Conservation (phyloP, 1,140 invertebrate genomes). For the Lineus longissimus region DNA sequence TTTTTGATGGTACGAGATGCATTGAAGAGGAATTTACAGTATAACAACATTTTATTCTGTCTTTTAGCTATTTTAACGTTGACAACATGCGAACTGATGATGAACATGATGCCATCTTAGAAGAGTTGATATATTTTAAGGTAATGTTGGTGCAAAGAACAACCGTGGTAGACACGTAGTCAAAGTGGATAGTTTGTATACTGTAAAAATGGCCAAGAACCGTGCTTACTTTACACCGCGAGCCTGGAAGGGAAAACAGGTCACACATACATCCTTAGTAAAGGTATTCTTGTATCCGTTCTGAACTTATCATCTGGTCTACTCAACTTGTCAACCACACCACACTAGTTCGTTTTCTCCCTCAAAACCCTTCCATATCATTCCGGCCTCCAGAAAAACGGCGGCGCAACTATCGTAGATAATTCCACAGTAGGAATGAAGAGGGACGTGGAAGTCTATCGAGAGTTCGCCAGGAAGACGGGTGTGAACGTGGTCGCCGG, state of each 20-base stretch:
- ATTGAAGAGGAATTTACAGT: not conserved
- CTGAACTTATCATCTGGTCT: too few species aligned
- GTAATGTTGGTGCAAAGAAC: conserved; percentile 18
- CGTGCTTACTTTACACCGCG: too few species aligned
- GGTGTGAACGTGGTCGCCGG: conserved; percentile 75
- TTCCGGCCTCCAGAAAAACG: too few species aligned
- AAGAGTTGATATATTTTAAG: conserved; percentile 68
- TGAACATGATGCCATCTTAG: conserved; percentile 59
- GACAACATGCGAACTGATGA: conserved; percentile 67
- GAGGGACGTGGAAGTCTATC: conserved; percentile 63
- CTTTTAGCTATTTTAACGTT: conserved; percentile 62
- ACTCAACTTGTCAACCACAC: too few species aligned
- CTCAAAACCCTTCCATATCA: too few species aligned
- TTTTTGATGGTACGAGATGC: too few species aligned
- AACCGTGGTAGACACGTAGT: not conserved
- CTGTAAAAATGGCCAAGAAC: too few species aligned
- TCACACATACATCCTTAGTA: too few species aligned
- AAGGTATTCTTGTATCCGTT: too few species aligned
- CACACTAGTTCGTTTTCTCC: too few species aligned
- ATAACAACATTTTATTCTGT: not conserved
- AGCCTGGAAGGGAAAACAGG: too few species aligned
- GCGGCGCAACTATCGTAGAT: conserved; percentile 76
- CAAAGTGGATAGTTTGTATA: too few species aligned
- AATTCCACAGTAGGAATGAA: conserved; percentile 71
- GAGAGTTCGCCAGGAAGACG: conserved; percentile 60